phyloP scores from a whole-genome alignment of 2,888 invertebrate genomes.

The Miltochrista miniata region DNA sequence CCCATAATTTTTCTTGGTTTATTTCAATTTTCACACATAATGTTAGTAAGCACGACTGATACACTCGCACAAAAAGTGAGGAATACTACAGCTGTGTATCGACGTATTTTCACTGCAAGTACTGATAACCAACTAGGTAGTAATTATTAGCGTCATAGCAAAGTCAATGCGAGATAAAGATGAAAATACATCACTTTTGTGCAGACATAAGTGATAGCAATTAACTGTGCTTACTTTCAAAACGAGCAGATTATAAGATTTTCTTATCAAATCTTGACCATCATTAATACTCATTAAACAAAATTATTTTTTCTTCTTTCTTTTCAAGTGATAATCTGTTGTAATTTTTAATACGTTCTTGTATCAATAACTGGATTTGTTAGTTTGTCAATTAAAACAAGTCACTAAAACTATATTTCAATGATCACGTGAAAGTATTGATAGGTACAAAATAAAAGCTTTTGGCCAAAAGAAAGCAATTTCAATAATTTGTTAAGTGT shows the following conservation, averaged over 20 bases:
- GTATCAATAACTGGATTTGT: too few species aligned
- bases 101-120: slow-evolving; percentile 28
- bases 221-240: not conserved
- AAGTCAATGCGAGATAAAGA: slow-evolving; percentile 32
- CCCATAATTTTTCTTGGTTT: slow-evolving; percentile 45
- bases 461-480: too few species aligned
- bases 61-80: slow-evolving; percentile 19
- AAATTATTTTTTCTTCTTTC: too few species aligned
- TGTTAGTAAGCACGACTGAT: slow-evolving; percentile 10
- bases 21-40: not conserved
- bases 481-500: too few species aligned
- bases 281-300: too few species aligned
- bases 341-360: too few species aligned
- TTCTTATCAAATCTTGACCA: not conserved
- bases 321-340: too few species aligned
- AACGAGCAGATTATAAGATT: not conserved
- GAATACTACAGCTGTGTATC: slow-evolving; percentile 17
- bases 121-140: slow-evolving; percentile 28
- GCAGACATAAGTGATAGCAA: not conserved
- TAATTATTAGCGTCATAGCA: slow-evolving; percentile 18
- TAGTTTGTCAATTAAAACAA: too few species aligned
- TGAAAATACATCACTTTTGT: slow-evolving; percentile 17
- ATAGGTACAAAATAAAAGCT: too few species aligned
- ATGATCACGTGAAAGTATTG: too few species aligned
- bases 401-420: too few species aligned